A percentile compares a stretch with the other conserved stretches of the same genome.
These are phyloP conservation scores for Itoplectis maculator DNA, from an alignment of 2,888 invertebrate genomes.

Conservation along the genomic window DNA sequence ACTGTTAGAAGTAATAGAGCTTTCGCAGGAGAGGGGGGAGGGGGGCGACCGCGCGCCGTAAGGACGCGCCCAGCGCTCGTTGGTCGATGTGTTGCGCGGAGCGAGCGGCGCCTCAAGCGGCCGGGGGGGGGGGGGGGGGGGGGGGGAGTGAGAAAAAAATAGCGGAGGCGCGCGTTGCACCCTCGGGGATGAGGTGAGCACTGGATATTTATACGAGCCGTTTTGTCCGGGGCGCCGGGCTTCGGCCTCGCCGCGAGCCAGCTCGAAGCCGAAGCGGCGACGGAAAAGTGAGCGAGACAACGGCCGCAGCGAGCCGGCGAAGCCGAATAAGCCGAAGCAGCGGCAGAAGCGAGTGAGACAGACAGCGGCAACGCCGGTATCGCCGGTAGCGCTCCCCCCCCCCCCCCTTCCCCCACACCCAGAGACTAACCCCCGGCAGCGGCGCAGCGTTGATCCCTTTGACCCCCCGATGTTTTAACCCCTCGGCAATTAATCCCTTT, in stretches of 20 bases:
- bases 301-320: too few relatives aligned
- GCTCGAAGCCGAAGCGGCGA: background rate
- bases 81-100: slow-evolving; percentile 43
- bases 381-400: slow-evolving; percentile 13
- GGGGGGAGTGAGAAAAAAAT: slow-evolving; percentile 13
- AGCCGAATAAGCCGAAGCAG: too few relatives aligned
- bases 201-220: slow-evolving; percentile 74
- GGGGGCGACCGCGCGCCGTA: slow-evolving; percentile 22
- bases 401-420: too few relatives aligned
- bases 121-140: too few relatives aligned
- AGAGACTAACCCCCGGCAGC: background rate
- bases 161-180: slow-evolving; percentile 8
- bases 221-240: slow-evolving; percentile 68
- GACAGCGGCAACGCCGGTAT: slow-evolving; percentile 26
- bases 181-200: slow-evolving; percentile 51
- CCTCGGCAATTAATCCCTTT: slow-evolving; percentile 80
- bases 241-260: slow-evolving; percentile 46
- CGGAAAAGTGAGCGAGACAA: too few relatives aligned
- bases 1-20: slow-evolving; percentile 72
- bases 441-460: slow-evolving; percentile 63
- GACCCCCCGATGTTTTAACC: slow-evolving; percentile 73
- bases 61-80: slow-evolving; percentile 51
- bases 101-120: too few relatives aligned
- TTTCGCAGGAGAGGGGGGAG: too few relatives aligned
- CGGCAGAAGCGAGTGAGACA: too few relatives aligned